These are phyloP conservation scores for Ceratosolen fusciceps DNA, from an alignment of 1,140 invertebrate genomes.

Conservation along the genomic window DNA sequence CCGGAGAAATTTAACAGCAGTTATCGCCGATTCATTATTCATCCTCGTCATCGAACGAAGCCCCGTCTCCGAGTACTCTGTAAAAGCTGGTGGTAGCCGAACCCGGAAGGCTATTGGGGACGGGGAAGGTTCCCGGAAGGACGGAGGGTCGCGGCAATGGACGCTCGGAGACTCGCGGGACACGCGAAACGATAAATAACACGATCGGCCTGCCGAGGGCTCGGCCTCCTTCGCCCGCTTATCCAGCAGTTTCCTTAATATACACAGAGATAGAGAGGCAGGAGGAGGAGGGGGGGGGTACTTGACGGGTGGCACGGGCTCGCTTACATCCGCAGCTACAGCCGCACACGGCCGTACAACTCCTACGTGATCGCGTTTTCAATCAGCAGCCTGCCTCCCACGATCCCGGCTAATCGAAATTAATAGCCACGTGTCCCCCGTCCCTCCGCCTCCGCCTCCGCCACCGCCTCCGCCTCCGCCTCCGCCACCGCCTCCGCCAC, in stretches of 20 bases:
- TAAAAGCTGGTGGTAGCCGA: no score
- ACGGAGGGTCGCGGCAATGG: no score
- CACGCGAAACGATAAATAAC: no score
- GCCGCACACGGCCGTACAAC: background rate
- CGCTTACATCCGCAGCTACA: background rate
- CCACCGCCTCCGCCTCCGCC: no score
- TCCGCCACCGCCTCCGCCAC: background rate
- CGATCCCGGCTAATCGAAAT: constrained; percentile 57
- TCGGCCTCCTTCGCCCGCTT: background rate
- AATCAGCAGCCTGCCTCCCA: constrained; percentile 55
- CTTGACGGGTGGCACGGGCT: background rate
- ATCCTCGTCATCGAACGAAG: no score
- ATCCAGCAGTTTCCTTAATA: constrained; percentile 45
- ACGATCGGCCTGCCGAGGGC: background rate
- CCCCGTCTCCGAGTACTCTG: no score
- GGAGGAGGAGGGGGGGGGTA: no score
- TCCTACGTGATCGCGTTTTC: constrained; percentile 53
- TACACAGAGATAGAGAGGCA: background rate
- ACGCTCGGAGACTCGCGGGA: no score
- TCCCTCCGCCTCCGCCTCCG: constrained; percentile 50
- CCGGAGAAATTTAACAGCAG: background rate
- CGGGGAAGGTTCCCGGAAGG: no score
- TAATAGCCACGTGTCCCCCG: constrained; percentile 52
- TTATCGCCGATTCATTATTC: no score
- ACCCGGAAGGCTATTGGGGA: no score